Percentiles rank a stretch among this genome's conserved stretches.
Evolutionary conservation across 2,797 vertebrate genomes (phyloP).

Genomic region (Gymnoscopelus braueri): DNA sequence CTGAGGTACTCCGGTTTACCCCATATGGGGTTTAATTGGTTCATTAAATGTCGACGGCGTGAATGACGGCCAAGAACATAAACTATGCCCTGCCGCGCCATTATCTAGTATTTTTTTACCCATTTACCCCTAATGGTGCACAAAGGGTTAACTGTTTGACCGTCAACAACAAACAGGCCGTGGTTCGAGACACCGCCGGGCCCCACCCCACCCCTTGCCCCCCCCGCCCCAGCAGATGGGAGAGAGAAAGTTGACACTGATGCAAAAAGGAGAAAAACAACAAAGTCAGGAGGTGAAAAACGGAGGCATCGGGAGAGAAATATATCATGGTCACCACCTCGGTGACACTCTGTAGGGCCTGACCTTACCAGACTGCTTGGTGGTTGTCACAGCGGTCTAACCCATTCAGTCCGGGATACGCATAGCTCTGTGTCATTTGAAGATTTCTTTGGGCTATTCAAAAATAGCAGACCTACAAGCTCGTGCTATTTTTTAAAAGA

Average conservation of each 20-base stretch:
- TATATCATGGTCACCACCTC: constrained; percentile 80
- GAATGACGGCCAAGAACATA: too few relatives aligned
- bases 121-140: not conserved
- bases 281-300: constrained; percentile 81
- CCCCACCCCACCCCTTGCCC: too few relatives aligned
- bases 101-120: too few relatives aligned
- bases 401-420: too few relatives aligned
- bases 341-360: constrained; percentile 83
- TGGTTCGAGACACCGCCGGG: constrained; percentile 46
- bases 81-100: too few relatives aligned
- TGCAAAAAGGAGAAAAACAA: constrained; percentile 77
- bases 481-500: too few relatives aligned
- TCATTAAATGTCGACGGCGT: too few relatives aligned
- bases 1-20: too few relatives aligned
- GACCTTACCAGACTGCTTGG: constrained; percentile 83
- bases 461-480: too few relatives aligned
- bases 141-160: constrained; percentile 51
- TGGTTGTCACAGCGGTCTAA: constrained; percentile 77
- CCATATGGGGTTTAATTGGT: too few relatives aligned
- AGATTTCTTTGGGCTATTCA: too few relatives aligned
- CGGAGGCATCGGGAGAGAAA: constrained; percentile 70
- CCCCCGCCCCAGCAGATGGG: constrained; percentile 74
- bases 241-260: constrained; percentile 73
- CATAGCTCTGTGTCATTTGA: too few relatives aligned
- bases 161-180: constrained; percentile 17